A percentile compares a stretch with the other conserved stretches of the same genome.
These are phyloP conservation scores for mouse (Mus musculus) DNA, from an alignment of 2,113 vertebrate species.

Conservation along the genomic window DNA sequence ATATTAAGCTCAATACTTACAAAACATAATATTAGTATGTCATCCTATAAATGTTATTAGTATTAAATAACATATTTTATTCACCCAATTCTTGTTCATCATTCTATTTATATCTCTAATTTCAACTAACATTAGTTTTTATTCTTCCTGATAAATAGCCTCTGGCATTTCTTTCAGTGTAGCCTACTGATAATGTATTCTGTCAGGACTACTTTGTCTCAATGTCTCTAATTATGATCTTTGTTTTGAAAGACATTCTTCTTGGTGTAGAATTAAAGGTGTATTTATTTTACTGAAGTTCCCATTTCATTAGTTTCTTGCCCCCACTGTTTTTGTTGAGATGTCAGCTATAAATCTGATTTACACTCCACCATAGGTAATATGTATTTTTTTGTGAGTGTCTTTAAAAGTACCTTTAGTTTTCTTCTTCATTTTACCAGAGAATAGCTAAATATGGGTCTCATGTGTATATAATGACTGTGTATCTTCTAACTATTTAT, in stretches of 20 bases:
- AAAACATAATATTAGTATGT: not conserved
- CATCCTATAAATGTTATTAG: not conserved
- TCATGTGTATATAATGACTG: not conserved
- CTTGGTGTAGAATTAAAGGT: not conserved
- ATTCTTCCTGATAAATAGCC: not conserved
- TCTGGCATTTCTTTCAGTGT: not conserved
- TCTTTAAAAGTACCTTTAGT: conserved; percentile 17
- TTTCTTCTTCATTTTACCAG: conserved; percentile 10
- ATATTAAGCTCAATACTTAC: not conserved
- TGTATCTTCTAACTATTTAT: not conserved
- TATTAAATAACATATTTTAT: conserved; percentile 1
- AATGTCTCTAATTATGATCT: conserved; percentile 5
- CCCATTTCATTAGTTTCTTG: not conserved
- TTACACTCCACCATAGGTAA: not conserved
- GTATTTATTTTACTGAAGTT: not conserved
- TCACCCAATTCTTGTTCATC: not conserved
- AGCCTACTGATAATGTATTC: not conserved
- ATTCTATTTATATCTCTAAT: not conserved
- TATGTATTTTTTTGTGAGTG: not conserved
- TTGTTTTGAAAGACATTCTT: conserved; percentile 24
- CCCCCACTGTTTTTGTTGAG: not conserved
- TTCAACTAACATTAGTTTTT: not conserved
- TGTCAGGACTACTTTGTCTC: conserved; percentile 38
- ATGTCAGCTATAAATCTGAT: not conserved
- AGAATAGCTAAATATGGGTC: not conserved